Base-by-base conservation (phyloP, 2,113 vertebrate species). In the Rhynchomys soricoides region DNA sequence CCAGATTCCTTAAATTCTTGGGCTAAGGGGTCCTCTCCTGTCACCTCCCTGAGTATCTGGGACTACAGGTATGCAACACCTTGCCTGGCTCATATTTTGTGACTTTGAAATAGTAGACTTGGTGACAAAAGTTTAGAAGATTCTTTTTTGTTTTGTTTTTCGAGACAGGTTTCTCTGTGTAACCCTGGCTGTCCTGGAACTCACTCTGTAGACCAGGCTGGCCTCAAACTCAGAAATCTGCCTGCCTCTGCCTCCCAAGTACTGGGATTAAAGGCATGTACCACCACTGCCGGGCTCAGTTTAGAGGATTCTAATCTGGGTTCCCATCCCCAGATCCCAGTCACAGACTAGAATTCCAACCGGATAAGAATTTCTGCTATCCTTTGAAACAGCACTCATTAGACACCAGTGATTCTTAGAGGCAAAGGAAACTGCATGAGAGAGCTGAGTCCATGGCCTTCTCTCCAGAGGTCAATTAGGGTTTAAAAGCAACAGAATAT, bases 401-500 rank as follows among this genome's bases (percentile, higher is more conserved):
- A 70, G 89, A 81, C 78, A 66, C 55, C 79, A 95, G 68, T 86
- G 86, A 91, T 71, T 92, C 43, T 50, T 48, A 48, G 17, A 95
- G 68, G 82, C 68, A 89, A 86, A 86, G 95, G 85, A 96, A 95
- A 75, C 66, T 81, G 50, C 81, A 7, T 52, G 26, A 95, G 26
- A 95, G 40, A 48, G 43, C 9, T 21, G 62, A 78, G 85, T 34
- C 48, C 31, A 43, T 40, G 85, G 62, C 75, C 94, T 96, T 96
- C 74, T 95, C 68, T 75, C 82, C 22, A 5, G 50, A 95, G 91
- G 75, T 96, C 91, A 96, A n/a, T 93, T 95, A 90, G 79, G 71
- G 68, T 95, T 92, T 90, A 97, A 96, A 96, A 88, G 94, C 62
- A 90, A 64, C 70, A 95, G 89, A 93, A 64, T 95, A 83, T 87